Conservation (phyloP, 2,888 invertebrate species). For the Phortica okadai region DNA sequence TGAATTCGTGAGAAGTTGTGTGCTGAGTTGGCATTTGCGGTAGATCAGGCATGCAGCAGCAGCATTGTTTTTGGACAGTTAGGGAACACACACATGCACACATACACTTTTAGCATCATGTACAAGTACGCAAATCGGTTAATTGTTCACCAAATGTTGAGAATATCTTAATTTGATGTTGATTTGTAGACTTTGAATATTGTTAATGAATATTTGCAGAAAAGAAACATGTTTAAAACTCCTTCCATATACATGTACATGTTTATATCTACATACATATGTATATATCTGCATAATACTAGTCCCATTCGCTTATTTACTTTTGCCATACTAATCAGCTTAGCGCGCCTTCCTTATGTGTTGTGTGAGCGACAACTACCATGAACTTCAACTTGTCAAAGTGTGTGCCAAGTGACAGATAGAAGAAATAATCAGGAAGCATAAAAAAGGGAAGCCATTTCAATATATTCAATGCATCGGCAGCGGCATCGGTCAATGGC, state of each 20-base stretch:
- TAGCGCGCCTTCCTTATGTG: neutral
- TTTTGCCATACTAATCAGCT: conserved; percentile 3
- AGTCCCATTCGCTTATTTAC: neutral
- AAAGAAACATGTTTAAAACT: neutral
- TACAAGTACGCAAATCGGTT: too few relatives aligned
- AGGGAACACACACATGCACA: neutral
- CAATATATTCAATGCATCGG: neutral
- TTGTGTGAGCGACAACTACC: neutral
- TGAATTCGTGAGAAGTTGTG: neutral
- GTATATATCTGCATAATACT: neutral
- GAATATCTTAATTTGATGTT: too few relatives aligned
- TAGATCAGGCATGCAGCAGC: conserved; percentile 21
- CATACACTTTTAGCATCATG: too few relatives aligned
- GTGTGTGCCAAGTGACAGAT: neutral
- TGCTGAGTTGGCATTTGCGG: conserved; percentile 13
- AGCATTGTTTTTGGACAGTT: neutral
- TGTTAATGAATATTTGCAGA: neutral
- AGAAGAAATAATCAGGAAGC: neutral
- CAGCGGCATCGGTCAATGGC: neutral
- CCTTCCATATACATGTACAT: neutral
- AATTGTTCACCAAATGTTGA: too few relatives aligned
- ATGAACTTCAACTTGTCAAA: conserved; percentile 22
- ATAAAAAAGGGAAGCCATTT: conserved; percentile 21
- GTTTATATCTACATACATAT: neutral
- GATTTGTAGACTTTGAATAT: too few relatives aligned